phyloP scores from a whole-genome alignment of 2,888 invertebrate species.

The Drosophila kuntzei region DNA sequence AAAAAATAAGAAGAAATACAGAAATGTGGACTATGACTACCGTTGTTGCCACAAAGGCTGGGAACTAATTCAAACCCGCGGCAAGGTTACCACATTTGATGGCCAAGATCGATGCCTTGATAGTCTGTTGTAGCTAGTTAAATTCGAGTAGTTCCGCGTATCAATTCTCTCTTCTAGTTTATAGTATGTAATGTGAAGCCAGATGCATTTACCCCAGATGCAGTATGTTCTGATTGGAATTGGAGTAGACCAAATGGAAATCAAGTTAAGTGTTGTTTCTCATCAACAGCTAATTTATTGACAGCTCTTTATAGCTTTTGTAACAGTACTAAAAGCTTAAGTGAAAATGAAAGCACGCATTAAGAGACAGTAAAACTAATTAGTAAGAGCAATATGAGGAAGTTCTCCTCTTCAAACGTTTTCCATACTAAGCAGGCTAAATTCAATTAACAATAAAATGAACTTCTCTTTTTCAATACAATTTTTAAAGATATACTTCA shows the following conservation, averaged over 20 bases:
- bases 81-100: conserved; percentile 23
- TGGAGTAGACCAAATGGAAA: conserved; percentile 18
- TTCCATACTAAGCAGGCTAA: neutral
- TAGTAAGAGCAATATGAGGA: conserved; percentile 2
- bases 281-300: conserved; percentile 19
- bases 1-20: conserved; percentile 12
- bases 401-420: conserved; percentile 1
- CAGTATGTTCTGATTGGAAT: conserved; percentile 4
- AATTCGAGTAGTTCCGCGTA: conserved; percentile 20
- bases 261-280: neutral
- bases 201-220: conserved; percentile 8
- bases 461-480: too few relatives aligned
- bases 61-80: conserved; percentile 7
- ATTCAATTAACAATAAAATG: neutral
- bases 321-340: conserved; percentile 27
- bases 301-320: conserved; percentile 26
- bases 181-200: conserved; percentile 6
- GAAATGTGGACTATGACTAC: conserved; percentile 21
- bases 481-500: neutral
- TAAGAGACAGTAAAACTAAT: conserved; percentile 10
- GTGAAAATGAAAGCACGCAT: conserved; percentile 7
- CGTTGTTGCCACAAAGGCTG: conserved; percentile 7
- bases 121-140: conserved; percentile 16
- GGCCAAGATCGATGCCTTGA: conserved; percentile 16
- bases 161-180: conserved; percentile 1